Conservation (phyloP, 2,113 vertebrate species). For the Labeo catla region DNA sequence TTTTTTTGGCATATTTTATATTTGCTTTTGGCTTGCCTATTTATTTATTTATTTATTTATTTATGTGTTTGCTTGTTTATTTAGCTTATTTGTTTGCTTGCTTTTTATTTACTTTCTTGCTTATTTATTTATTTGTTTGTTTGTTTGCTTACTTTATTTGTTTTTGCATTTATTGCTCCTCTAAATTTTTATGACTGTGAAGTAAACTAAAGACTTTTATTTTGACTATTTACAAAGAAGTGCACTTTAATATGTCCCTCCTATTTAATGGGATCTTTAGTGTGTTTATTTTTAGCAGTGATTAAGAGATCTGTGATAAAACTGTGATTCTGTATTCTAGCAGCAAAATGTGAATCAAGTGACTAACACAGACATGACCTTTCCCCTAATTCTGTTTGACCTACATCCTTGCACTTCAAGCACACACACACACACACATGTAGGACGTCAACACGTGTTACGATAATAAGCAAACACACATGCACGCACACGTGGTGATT, state of each 20-base stretch:
- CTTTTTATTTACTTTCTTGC: neutral
- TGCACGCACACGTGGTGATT: neutral
- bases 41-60: neutral
- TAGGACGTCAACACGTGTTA: neutral
- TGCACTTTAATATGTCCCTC: neutral
- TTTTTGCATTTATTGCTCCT: neutral
- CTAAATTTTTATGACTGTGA: neutral
- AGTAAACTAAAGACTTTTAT: neutral
- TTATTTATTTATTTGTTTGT: neutral
- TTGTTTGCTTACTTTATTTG: neutral
- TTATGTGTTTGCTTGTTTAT: neutral
- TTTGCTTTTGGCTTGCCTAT: neutral
- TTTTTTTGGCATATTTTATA: neutral
- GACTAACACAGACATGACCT: neutral
- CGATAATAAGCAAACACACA: neutral
- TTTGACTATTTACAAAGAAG: neutral
- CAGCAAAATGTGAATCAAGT: neutral
- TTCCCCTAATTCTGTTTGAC: conserved; percentile 36
- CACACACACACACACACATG: neutral
- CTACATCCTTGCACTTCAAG: neutral
- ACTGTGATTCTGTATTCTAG: no score
- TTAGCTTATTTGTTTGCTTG: neutral
- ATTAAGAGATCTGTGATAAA: neutral
- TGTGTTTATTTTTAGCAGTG: neutral
- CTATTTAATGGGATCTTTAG: neutral